A percentile compares a stretch with the other conserved stretches of the same genome.
phyloP scores from a whole-genome alignment of 2,888 invertebrate genomes.

The Lucinisca nassula region DNA sequence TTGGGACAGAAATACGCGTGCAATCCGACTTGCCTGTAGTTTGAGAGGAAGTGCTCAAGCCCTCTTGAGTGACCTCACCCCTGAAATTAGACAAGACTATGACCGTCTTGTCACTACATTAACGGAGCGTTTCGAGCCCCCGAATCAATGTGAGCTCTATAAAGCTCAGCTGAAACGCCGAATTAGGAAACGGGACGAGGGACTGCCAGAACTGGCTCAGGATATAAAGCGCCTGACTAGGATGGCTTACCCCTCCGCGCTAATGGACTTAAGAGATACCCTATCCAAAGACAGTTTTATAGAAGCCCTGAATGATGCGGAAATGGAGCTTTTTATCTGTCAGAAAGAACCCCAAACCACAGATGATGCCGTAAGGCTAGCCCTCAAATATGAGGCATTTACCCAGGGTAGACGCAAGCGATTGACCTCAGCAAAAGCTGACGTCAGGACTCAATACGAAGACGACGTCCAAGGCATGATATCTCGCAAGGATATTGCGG shows the following conservation, averaged over 20 bases:
- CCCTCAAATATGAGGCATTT: conserved; percentile 8
- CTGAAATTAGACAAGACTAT: neutral
- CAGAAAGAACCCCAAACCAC: neutral
- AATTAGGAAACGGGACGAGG: neutral
- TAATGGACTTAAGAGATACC: neutral
- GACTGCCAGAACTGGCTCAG: neutral
- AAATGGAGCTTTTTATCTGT: neutral
- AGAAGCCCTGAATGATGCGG: neutral
- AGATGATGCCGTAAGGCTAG: conserved; percentile 1
- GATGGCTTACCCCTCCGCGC: neutral
- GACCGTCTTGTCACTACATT: neutral
- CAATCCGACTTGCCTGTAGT: neutral
- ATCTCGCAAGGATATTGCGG: neutral
- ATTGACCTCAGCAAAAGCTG: neutral
- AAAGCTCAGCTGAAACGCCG: neutral
- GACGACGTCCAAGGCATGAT: neutral
- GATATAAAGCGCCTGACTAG: conserved; percentile 5
- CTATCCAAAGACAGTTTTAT: neutral
- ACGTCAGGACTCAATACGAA: neutral
- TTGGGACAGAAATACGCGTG: neutral
- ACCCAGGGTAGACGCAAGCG: neutral
- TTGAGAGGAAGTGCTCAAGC: neutral
- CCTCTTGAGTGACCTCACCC: neutral
- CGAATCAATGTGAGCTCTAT: neutral
- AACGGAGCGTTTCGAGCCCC: neutral